Percentiles rank a stretch among this genome's conserved stretches.
phyloP scores from a whole-genome alignment of 2,113 vertebrate species.

The Mohoua ochrocephala region DNA sequence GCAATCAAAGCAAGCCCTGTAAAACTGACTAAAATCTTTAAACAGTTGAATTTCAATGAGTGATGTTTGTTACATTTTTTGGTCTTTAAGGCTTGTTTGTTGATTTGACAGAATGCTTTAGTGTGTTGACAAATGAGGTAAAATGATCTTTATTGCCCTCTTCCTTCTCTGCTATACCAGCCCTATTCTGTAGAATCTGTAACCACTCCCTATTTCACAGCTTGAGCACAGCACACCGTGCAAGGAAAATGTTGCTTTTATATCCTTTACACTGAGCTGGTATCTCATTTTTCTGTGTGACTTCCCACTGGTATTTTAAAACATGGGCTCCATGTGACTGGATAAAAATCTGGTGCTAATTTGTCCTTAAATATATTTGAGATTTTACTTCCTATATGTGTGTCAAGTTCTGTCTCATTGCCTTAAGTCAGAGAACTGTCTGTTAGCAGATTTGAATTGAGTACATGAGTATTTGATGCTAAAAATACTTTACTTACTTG shows the following conservation, averaged over 20 bases:
- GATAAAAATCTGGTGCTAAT: conserved; percentile 8
- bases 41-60: not conserved
- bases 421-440: not conserved
- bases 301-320: not conserved
- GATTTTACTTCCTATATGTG: not conserved
- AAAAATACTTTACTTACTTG: not conserved
- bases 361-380: not conserved
- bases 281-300: conserved; percentile 5
- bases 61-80: not conserved
- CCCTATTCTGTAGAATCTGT: not conserved
- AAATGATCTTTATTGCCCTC: not conserved
- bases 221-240: accelerated
- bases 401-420: not conserved
- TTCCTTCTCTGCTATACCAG: not conserved
- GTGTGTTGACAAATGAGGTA: not conserved
- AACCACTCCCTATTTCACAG: not conserved
- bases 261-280: conserved; percentile 6
- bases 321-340: not conserved
- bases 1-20: not conserved
- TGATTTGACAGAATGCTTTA: not conserved
- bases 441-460: not conserved
- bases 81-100: not conserved
- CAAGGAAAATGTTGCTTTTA: not conserved
- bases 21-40: conserved; percentile 6
- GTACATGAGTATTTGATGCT: not conserved